phyloP scores from a whole-genome alignment of 1,140 invertebrate species.

The Gryon sp. region DNA sequence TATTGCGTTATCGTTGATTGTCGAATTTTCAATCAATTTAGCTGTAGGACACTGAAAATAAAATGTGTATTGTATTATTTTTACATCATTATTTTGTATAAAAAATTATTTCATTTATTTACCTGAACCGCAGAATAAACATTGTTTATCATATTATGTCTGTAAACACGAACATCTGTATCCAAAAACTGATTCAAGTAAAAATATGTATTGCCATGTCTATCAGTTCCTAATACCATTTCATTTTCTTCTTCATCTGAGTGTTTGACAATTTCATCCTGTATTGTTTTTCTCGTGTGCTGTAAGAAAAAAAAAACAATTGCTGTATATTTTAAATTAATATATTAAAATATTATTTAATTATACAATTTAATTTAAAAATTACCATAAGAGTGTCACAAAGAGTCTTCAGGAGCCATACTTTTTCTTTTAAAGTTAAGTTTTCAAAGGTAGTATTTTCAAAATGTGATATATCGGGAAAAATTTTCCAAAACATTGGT shows the following conservation, averaged over 20 bases:
- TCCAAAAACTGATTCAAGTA: slow-evolving; percentile 83
- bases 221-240: slow-evolving; percentile 80
- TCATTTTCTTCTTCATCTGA: slow-evolving; percentile 69
- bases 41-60: slow-evolving; percentile 4
- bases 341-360: slow-evolving; percentile 1
- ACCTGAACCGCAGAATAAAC: slow-evolving; percentile 71
- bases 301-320: slow-evolving; percentile 29
- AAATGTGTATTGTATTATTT: neutral
- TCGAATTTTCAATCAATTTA: neutral
- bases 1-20: neutral
- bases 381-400: slow-evolving; percentile 82
- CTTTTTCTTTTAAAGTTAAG: slow-evolving; percentile 80
- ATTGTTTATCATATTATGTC: slow-evolving; percentile 76
- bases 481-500: slow-evolving; percentile 79
- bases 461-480: slow-evolving; percentile 78
- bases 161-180: slow-evolving; percentile 81
- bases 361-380: slow-evolving; percentile 16
- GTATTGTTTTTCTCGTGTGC: slow-evolving; percentile 75
- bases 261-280: slow-evolving; percentile 73
- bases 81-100: neutral
- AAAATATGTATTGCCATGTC: slow-evolving; percentile 80
- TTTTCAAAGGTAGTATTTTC: slow-evolving; percentile 80
- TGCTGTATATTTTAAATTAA: neutral
- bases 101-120: slow-evolving; percentile 9
- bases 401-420: slow-evolving; percentile 82